Conservation (phyloP, 2,797 vertebrate genomes). For the Eulemur albifrons region DNA sequence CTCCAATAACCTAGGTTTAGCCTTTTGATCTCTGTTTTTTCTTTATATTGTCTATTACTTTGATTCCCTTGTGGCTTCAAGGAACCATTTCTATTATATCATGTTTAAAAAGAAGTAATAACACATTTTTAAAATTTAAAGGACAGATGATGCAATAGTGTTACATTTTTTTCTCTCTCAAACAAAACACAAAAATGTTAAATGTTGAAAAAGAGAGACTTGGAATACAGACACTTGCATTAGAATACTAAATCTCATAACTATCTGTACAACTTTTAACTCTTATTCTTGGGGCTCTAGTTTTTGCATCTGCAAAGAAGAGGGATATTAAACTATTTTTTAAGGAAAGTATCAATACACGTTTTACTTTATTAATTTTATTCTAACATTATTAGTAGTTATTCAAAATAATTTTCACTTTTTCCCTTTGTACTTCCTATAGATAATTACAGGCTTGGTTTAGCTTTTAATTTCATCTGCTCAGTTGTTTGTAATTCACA, state of each 20-base stretch:
- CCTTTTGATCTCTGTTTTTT: background rate
- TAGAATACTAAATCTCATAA: background rate
- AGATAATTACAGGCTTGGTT: background rate
- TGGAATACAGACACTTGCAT: background rate
- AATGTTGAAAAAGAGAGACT: background rate
- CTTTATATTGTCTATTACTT: background rate
- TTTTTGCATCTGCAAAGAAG: background rate
- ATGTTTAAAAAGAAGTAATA: background rate
- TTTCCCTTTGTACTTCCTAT: background rate
- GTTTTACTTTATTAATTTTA: background rate
- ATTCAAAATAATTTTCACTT: conserved; percentile 36
- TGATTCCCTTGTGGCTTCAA: background rate
- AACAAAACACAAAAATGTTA: conserved; percentile 20
- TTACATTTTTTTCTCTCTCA: background rate
- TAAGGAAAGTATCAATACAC: background rate
- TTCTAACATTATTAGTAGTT: background rate
- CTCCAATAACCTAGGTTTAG: background rate
- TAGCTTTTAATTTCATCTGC: conserved; percentile 23
- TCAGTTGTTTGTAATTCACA: background rate
- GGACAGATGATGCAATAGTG: background rate
- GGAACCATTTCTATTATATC: background rate
- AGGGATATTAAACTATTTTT: background rate
- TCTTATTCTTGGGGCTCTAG: background rate
- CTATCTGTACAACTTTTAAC: background rate
- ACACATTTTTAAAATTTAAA: conserved; percentile 25